Evolutionary conservation across 2,888 invertebrate genomes (phyloP), one percentile per base, ranked within the genome.

Genomic region (Proisotoma minuta): DNA sequence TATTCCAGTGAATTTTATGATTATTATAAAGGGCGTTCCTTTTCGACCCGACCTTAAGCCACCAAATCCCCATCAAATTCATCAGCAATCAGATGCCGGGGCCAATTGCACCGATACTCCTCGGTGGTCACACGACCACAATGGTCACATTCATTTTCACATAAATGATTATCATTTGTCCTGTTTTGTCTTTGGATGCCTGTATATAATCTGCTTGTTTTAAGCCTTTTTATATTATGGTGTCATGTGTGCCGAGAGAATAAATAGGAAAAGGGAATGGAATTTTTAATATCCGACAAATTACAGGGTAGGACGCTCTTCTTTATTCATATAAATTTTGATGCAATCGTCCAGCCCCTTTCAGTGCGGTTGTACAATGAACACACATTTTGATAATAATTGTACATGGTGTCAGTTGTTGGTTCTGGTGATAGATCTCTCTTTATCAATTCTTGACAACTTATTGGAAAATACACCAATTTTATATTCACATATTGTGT

Each of bases 21-120:
- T 62, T 58, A 62, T 62, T 59, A 54, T 51, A 39, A 40, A 51
- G 57, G 54, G 59, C 52, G 49, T 39, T 49, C 20, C 57, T 39
- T 43, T 43, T n/a, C 10, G 50, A 54, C 53, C 53, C 53, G 12
- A 29, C 18, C 3, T 34, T 2, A 8, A 26, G 34, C n/a, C 27
- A 3, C 20, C n/a, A 20, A 54, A 10, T 39, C 20, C 15, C 20
- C 43, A 43, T 20, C 43, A 20, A 43, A 4, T 8, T 4, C 43
- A n/a, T 4, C 43, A 20, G 20, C 43, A n/a, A n/a, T 20, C 43
- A 18, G 34, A 10, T 10, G 5, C 18, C 43, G 15, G 20, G 20
- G 39, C 28, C 53, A 54, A 39, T 34, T 54, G 53, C 43, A 15
- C 43, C 43, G 4, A 18, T 43, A 15, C 20, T 43, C 20, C 5